phyloP scores from a whole-genome alignment of 2,888 invertebrate species.

The Sylvicola fuscatus region DNA sequence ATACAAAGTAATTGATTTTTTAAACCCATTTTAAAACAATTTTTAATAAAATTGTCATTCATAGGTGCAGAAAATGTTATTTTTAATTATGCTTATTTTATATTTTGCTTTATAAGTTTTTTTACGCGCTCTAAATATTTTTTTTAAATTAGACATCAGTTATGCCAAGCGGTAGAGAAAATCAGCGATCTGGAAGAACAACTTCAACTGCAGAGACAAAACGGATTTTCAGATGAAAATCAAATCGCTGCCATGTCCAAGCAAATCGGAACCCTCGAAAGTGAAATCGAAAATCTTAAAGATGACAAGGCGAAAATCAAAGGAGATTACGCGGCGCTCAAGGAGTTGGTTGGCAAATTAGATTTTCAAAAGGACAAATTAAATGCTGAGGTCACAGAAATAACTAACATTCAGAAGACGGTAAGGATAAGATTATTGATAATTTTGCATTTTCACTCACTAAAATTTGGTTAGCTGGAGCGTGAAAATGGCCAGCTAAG shows the following conservation, averaged over 20 bases:
- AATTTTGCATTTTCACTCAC: constrained; percentile 8
- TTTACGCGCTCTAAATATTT: neutral
- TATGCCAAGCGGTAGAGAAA: constrained; percentile 32
- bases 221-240: constrained; percentile 33
- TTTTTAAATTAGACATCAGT: constrained; percentile 19
- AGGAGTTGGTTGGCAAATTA: constrained; percentile 38
- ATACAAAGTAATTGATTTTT: constrained; percentile 29
- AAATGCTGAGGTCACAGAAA: constrained; percentile 30
- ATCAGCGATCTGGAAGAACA: constrained; percentile 42
- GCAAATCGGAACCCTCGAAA: constrained; percentile 39
- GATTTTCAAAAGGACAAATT: constrained; percentile 46
- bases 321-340: constrained; percentile 34
- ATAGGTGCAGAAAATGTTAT: neutral
- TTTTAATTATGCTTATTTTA: constrained; percentile 4
- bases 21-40: neutral
- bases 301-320: constrained; percentile 36
- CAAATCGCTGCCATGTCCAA: constrained; percentile 31
- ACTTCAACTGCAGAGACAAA: constrained; percentile 30
- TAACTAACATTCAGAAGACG: constrained; percentile 24
- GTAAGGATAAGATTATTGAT: too few relatives aligned
- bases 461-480: constrained; percentile 25
- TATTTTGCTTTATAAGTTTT: constrained; percentile 3
- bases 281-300: constrained; percentile 36
- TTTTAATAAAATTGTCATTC: neutral
- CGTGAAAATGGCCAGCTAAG: constrained; percentile 27